A percentile compares a stretch with the other conserved stretches of the same genome.
Conservation (phyloP, 2,888 invertebrate genomes). For the Nesidiocoris tenuis region DNA sequence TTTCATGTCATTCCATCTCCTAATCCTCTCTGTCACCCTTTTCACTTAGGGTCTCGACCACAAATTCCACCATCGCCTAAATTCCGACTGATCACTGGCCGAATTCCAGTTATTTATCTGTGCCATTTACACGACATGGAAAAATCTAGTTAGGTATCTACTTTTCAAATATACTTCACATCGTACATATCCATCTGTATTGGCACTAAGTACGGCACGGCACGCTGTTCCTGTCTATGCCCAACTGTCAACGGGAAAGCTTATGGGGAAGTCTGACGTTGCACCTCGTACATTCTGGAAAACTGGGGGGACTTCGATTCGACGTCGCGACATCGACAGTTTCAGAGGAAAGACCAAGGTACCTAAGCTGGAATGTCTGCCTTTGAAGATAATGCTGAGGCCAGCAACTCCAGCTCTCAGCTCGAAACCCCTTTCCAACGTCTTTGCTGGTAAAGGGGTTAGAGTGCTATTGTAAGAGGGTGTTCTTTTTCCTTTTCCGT, state of each 20-base stretch:
- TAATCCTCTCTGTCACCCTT: neutral
- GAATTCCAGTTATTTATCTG: no score
- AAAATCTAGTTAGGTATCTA: no score
- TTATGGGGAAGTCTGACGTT: neutral
- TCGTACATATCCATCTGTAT: no score
- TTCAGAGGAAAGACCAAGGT: constrained; percentile 36
- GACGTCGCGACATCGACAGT: constrained; percentile 29
- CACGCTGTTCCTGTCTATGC: no score
- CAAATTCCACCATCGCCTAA: neutral
- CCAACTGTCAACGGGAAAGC: no score
- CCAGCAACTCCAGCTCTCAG: constrained; percentile 24
- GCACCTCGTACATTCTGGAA: neutral
- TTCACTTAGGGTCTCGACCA: neutral
- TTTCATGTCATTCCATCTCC: constrained; percentile 26
- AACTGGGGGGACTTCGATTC: neutral
- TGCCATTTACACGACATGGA: no score
- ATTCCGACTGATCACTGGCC: no score
- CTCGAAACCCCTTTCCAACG: neutral
- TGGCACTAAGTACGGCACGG: no score
- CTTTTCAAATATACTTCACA: no score
- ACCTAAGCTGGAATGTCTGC: constrained; percentile 21
- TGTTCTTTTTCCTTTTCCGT: constrained; percentile 14
- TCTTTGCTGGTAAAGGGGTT: constrained; percentile 30
- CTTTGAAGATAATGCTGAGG: constrained; percentile 41
- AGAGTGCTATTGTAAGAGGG: constrained; percentile 31